Percentiles rank a stretch among this genome's conserved stretches.
phyloP scores from a whole-genome alignment of 2,888 invertebrate species.

The Autographa pulchrina region DNA sequence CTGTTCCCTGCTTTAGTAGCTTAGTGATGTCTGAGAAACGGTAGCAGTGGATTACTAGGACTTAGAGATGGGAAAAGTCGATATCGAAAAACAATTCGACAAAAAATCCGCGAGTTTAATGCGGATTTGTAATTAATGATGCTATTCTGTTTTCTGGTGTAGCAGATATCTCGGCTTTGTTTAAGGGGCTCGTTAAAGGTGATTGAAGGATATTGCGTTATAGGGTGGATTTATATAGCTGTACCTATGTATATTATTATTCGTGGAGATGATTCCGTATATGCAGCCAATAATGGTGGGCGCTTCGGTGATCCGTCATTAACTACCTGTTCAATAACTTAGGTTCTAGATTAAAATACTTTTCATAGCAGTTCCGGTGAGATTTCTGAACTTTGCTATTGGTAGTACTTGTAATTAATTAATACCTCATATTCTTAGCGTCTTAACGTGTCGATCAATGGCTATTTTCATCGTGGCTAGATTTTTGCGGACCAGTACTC shows the following conservation, averaged over 20 bases:
- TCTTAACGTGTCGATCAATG: no score
- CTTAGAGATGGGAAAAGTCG: conserved; percentile 22
- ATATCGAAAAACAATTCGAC: conserved; percentile 16
- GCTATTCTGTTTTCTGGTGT: conserved; percentile 4
- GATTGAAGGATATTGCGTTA: not conserved
- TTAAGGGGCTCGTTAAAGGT: conserved; percentile 3
- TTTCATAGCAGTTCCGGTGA: no score
- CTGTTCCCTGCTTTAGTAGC: conserved; percentile 29
- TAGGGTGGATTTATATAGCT: conserved; percentile 2
- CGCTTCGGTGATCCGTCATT: no score
- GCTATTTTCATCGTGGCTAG: no score
- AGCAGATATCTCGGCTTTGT: not conserved
- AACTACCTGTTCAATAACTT: no score
- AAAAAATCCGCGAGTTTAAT: not conserved
- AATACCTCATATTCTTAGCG: no score
- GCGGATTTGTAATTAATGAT: not conserved
- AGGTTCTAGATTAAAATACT: not conserved
- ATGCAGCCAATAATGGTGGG: no score
- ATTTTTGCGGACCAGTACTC: no score
- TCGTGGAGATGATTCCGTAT: no score
- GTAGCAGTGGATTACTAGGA: conserved; percentile 15
- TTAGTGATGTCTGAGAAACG: conserved; percentile 39
- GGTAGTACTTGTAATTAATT: no score
- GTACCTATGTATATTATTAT: not conserved
- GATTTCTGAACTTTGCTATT: no score